These are phyloP conservation scores for Montifringilla adamsi DNA, from an alignment of 2,113 vertebrate species.

Conservation along the genomic window DNA sequence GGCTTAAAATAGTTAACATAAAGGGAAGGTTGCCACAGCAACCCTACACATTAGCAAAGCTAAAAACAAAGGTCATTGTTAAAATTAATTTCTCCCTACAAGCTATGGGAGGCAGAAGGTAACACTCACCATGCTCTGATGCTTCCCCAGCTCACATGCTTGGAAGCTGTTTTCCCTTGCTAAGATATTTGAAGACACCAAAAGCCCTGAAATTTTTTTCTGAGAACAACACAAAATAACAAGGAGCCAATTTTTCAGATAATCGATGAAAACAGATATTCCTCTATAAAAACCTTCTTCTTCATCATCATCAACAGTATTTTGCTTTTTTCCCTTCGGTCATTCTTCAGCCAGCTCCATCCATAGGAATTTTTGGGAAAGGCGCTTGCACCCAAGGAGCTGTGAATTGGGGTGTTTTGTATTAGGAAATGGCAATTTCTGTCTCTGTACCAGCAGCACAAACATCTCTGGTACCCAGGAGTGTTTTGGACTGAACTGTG, in stretches of 20 bases:
- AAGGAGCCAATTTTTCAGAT: background rate
- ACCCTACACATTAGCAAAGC: conserved; percentile 21
- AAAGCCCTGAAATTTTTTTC: background rate
- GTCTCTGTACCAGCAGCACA: background rate
- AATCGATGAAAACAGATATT: background rate
- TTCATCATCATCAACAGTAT: background rate
- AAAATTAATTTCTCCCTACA: conserved; percentile 37
- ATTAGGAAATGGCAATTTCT: background rate
- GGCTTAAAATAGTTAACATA: conserved; percentile 5
- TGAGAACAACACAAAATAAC: background rate
- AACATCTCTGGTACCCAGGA: background rate
- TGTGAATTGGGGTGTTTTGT: background rate
- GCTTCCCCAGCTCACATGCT: background rate
- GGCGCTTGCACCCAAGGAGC: background rate
- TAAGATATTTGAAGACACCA: background rate
- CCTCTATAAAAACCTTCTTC: background rate
- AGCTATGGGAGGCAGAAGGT: background rate
- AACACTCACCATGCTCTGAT: background rate
- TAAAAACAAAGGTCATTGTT: conserved; percentile 41
- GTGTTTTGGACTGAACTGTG: background rate
- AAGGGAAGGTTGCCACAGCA: conserved; percentile 34
- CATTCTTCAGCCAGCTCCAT: background rate
- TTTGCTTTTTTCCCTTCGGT: background rate
- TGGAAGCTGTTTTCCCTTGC: background rate
- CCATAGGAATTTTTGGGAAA: background rate